These are phyloP conservation scores for Oceanites oceanicus DNA, from an alignment of 2,113 vertebrate species.

Conservation along the genomic window DNA sequence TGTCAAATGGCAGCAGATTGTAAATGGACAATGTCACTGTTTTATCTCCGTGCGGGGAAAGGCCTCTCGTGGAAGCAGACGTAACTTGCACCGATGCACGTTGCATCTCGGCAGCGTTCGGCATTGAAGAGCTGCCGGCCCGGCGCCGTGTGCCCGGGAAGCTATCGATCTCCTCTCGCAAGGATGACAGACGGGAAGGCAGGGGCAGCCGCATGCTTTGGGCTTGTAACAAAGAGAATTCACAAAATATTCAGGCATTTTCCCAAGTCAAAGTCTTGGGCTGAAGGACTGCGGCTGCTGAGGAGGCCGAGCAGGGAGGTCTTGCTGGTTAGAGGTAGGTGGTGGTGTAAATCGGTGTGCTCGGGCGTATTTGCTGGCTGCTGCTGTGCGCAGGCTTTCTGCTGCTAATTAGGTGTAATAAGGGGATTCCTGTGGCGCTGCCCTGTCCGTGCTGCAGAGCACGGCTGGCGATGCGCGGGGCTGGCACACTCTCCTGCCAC, in stretches of 20 bases:
- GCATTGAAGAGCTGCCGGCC: background rate
- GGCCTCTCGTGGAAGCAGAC: background rate
- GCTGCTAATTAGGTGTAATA: background rate
- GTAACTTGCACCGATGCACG: background rate
- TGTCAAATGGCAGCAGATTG: background rate
- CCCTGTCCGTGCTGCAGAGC: background rate
- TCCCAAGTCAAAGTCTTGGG: conserved; percentile 81
- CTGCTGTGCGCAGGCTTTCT: background rate
- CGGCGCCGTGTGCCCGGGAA: background rate
- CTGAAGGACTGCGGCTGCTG: conserved; percentile 72
- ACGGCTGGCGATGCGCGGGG: background rate
- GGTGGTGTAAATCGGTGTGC: background rate
- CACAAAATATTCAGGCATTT: conserved; percentile 84
- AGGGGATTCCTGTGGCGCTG: background rate
- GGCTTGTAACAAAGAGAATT: conserved; percentile 79
- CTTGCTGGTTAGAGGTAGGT: conserved; percentile 54
- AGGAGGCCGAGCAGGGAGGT: conserved; percentile 75
- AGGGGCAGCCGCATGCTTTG: conserved; percentile 80
- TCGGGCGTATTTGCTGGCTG: background rate
- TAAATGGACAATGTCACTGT: background rate
- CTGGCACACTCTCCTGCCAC: background rate
- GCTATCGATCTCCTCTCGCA: background rate
- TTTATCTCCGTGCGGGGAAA: conserved; percentile 1
- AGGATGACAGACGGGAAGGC: conserved; percentile 63
- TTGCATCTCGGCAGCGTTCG: background rate